phyloP scores from a whole-genome alignment of 2,888 invertebrate species.

The Noctua fimbriata region DNA sequence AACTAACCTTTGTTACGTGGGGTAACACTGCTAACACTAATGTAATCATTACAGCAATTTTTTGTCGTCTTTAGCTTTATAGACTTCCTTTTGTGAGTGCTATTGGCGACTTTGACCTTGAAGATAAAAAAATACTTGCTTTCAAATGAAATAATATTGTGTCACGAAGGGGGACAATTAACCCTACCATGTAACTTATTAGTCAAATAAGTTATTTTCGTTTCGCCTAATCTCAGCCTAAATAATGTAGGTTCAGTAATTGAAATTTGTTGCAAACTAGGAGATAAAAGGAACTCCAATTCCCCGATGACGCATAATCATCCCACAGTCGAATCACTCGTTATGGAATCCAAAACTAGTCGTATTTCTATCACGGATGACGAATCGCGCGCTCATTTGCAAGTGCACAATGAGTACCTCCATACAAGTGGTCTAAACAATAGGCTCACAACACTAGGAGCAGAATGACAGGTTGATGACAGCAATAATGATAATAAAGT shows the following conservation, averaged over 20 bases:
- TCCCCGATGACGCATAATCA: slow-evolving; percentile 28
- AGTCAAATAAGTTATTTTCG: neutral
- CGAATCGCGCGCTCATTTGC: slow-evolving; percentile 39
- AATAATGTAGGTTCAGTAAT: neutral
- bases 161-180: slow-evolving; percentile 29
- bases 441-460: slow-evolving; percentile 37
- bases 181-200: neutral
- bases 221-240: no score
- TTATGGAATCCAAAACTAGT: slow-evolving; percentile 20
- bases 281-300: slow-evolving; percentile 8
- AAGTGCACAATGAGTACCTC: slow-evolving; percentile 28
- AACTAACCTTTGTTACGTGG: slow-evolving; percentile 55
- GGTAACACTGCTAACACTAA: slow-evolving; percentile 32
- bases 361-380: slow-evolving; percentile 24
- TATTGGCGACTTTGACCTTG: slow-evolving; percentile 39
- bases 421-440: slow-evolving; percentile 49
- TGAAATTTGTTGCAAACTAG: neutral
- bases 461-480: slow-evolving; percentile 30
- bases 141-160: slow-evolving; percentile 1
- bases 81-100: slow-evolving; percentile 26
- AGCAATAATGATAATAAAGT: slow-evolving; percentile 50
- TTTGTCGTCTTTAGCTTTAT: slow-evolving; percentile 28
- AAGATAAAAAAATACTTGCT: slow-evolving; percentile 8
- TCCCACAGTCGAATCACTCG: slow-evolving; percentile 34
- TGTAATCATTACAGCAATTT: slow-evolving; percentile 45